Percentiles rank a stretch among this genome's conserved stretches.
These are phyloP conservation scores for Hydroisotoma schaefferi DNA, from an alignment of 2,888 invertebrate species.

Conservation along the genomic window DNA sequence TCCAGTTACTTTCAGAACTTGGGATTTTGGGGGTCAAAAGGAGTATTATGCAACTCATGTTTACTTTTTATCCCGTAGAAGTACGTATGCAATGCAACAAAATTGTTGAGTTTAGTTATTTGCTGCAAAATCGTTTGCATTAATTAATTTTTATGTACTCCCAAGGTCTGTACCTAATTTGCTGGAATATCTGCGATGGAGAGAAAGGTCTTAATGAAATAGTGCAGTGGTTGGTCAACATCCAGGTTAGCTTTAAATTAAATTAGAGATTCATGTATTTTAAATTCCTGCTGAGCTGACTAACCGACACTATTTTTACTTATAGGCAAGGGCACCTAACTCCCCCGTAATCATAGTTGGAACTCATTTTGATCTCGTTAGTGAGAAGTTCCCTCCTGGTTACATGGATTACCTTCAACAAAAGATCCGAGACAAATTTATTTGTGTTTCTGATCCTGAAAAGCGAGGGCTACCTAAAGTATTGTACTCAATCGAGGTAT, in stretches of 20 bases:
- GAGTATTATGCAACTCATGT: conserved; percentile 99
- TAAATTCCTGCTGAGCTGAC: background rate
- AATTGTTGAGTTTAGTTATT: no score
- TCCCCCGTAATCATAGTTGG: conserved; percentile 95
- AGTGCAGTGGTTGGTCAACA: conserved; percentile 92
- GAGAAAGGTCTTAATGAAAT: conserved; percentile 84
- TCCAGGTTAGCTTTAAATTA: conserved; percentile 60
- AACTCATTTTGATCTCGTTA: conserved; percentile 87
- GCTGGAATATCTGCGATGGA: conserved; percentile 93
- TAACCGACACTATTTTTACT: background rate
- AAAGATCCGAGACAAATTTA: conserved; percentile 76
- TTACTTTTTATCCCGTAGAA: conserved; percentile 92
- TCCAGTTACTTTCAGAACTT: conserved; percentile 87
- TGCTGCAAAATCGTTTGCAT: background rate
- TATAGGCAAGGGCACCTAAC: conserved; percentile 86
- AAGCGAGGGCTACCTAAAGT: conserved; percentile 92
- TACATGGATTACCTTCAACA: conserved; percentile 77
- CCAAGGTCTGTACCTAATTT: conserved; percentile 86
- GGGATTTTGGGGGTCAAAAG: conserved; percentile 98
- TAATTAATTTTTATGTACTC: conserved; percentile 26
- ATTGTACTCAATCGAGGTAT: conserved; percentile 84
- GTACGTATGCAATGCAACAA: no score
- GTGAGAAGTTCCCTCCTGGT: conserved; percentile 58
- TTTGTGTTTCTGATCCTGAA: conserved; percentile 91
- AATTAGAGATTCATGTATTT: background rate